A percentile compares a stretch with the other conserved stretches of the same genome.
phyloP scores from a whole-genome alignment of 2,888 invertebrate species.

The Dasysyrphus tricinctus region DNA sequence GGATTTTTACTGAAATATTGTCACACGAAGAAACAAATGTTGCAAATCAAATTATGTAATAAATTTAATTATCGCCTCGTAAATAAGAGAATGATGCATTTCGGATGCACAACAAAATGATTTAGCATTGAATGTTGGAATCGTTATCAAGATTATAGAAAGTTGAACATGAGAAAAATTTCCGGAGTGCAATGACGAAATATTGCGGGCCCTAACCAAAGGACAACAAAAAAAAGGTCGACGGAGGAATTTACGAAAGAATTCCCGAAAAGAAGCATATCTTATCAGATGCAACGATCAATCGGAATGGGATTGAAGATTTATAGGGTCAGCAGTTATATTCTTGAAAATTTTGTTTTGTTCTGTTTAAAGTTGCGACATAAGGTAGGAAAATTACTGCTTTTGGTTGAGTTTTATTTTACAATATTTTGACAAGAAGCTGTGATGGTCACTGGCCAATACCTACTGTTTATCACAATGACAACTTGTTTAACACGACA shows the following conservation, averaged over 20 bases:
- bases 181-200: constrained; percentile 62
- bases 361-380: constrained; percentile 26
- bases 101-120: constrained; percentile 19
- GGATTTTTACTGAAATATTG: constrained; percentile 37
- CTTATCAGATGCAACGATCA: constrained; percentile 63
- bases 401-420: not conserved
- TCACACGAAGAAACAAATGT: constrained; percentile 65
- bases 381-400: constrained; percentile 10
- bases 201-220: constrained; percentile 43
- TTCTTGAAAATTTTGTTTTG: constrained; percentile 17
- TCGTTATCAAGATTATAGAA: constrained; percentile 55
- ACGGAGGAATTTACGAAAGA: constrained; percentile 45
- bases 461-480: not conserved
- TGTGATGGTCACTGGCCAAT: not conserved
- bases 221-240: constrained; percentile 2
- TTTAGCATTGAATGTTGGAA: constrained; percentile 12
- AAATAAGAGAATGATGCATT: constrained; percentile 64
- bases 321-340: constrained; percentile 62
- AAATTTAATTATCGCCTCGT: constrained; percentile 76
- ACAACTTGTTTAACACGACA: not conserved
- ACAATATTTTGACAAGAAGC: not conserved
- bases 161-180: constrained; percentile 38
- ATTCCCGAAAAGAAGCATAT: constrained; percentile 39
- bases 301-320: constrained; percentile 66
- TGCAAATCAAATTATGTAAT: constrained; percentile 72